These are phyloP conservation scores for Tridacna crocea DNA, from an alignment of 2,888 invertebrate species.

Conservation along the genomic window DNA sequence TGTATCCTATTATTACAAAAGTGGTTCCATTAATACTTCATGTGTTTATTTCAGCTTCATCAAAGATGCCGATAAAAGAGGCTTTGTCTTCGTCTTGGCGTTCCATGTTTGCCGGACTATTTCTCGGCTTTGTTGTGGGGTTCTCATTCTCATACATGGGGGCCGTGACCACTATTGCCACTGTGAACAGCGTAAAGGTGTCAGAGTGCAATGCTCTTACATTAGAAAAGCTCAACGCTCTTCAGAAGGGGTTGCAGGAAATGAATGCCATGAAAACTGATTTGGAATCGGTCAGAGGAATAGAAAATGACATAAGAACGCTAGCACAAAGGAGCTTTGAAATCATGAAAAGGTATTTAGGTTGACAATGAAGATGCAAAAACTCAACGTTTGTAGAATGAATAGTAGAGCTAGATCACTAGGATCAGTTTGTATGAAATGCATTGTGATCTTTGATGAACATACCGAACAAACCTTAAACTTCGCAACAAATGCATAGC, in stretches of 20 bases:
- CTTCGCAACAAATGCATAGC: too few species aligned
- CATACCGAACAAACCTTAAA: too few species aligned
- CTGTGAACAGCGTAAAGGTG: background rate
- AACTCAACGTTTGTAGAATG: background rate
- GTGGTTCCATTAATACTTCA: background rate
- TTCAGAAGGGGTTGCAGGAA: background rate
- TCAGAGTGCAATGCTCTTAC: background rate
- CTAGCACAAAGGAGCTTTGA: conserved; percentile 7
- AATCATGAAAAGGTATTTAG: conserved; percentile 10
- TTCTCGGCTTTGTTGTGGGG: conserved; percentile 16
- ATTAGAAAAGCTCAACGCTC: background rate
- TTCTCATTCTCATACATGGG: conserved; percentile 20
- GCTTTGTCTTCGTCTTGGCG: background rate
- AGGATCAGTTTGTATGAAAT: too few species aligned
- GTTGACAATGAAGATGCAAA: background rate
- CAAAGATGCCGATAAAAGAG: background rate
- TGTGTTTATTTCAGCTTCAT: background rate
- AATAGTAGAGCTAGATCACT: too few species aligned
- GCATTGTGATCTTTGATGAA: too few species aligned
- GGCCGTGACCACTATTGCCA: background rate
- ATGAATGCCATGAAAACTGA: background rate
- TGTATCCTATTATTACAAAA: too few species aligned
- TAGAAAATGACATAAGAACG: background rate
- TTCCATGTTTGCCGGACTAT: conserved; percentile 10
- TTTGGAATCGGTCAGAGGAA: background rate